These are phyloP conservation scores for Phataginus tricuspis DNA, from an alignment of 2,797 vertebrate species.

Conservation along the genomic window DNA sequence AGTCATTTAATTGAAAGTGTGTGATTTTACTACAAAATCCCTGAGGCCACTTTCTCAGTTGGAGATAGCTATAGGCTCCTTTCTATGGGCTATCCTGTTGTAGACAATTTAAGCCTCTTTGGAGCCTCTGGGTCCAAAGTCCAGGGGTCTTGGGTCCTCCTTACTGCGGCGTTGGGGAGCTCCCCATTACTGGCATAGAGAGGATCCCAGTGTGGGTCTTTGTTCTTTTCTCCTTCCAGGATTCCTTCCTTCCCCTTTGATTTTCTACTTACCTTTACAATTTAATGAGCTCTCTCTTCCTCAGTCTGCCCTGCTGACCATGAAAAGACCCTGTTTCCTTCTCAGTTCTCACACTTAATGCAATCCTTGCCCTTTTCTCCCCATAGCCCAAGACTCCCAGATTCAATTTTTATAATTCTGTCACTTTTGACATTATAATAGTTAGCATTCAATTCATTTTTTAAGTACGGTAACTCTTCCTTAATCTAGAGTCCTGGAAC, in stretches of 20 bases:
- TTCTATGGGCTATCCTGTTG: background rate
- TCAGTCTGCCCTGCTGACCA: background rate
- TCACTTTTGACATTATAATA: constrained; percentile 57
- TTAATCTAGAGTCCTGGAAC: constrained; percentile 44
- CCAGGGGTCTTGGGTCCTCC: too few relatives aligned
- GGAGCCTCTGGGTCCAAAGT: too few relatives aligned
- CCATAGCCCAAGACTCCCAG: background rate
- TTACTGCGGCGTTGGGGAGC: background rate
- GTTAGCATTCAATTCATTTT: constrained; percentile 52
- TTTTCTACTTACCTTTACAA: background rate
- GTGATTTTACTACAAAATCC: background rate
- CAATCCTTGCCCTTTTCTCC: constrained; percentile 43
- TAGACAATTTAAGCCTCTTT: background rate
- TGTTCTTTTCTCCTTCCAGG: background rate
- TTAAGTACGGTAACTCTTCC: constrained; percentile 29
- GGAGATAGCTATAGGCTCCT: too few relatives aligned
- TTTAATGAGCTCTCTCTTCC: background rate
- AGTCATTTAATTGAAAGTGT: background rate
- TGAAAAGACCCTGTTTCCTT: background rate
- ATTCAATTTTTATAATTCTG: constrained; percentile 57
- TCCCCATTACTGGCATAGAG: background rate
- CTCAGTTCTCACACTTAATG: constrained; percentile 16
- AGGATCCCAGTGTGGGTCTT: background rate
- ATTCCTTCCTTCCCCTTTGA: background rate
- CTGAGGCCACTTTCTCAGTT: background rate